Conservation (phyloP, 2,888 invertebrate species). For the Morpho achilles region DNA sequence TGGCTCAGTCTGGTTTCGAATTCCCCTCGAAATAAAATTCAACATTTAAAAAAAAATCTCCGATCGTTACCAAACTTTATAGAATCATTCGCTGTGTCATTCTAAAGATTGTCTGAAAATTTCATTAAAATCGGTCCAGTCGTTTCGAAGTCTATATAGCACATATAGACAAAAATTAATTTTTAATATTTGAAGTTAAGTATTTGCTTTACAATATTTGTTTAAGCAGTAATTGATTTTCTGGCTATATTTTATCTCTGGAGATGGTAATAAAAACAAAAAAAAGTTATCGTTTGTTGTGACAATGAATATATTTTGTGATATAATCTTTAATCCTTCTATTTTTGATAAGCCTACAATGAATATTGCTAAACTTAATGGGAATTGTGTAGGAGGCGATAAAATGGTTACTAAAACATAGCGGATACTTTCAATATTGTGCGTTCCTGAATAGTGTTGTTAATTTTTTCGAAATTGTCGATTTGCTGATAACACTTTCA, state of each 20-base stretch:
- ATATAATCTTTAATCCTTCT: slow-evolving; percentile 75
- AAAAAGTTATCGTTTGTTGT: slow-evolving; percentile 50
- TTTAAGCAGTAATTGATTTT: too few species aligned
- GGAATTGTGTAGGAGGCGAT: slow-evolving; percentile 65
- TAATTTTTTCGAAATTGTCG: slow-evolving; percentile 27
- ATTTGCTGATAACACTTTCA: slow-evolving; percentile 2
- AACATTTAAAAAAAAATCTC: too few species aligned
- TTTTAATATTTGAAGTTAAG: too few species aligned
- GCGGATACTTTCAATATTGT: slow-evolving; percentile 37
- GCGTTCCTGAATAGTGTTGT: slow-evolving; percentile 37
- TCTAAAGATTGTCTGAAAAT: too few species aligned
- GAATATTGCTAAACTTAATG: slow-evolving; percentile 60
- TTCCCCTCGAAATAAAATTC: too few species aligned
- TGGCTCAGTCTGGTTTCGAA: too few species aligned
- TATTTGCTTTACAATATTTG: too few species aligned
- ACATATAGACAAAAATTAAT: too few species aligned
- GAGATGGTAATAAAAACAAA: slow-evolving; percentile 65
- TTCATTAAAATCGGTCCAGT: too few species aligned
- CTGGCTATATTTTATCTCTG: not conserved
- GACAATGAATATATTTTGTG: slow-evolving; percentile 78
- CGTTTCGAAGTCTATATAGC: too few species aligned
- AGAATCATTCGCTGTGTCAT: too few species aligned
- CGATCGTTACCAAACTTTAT: too few species aligned
- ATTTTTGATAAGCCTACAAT: slow-evolving; percentile 77
- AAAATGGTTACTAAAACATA: slow-evolving; percentile 31